These are phyloP conservation scores for Gadopsis marmoratus DNA, from an alignment of 2,797 vertebrate species.

Conservation along the genomic window DNA sequence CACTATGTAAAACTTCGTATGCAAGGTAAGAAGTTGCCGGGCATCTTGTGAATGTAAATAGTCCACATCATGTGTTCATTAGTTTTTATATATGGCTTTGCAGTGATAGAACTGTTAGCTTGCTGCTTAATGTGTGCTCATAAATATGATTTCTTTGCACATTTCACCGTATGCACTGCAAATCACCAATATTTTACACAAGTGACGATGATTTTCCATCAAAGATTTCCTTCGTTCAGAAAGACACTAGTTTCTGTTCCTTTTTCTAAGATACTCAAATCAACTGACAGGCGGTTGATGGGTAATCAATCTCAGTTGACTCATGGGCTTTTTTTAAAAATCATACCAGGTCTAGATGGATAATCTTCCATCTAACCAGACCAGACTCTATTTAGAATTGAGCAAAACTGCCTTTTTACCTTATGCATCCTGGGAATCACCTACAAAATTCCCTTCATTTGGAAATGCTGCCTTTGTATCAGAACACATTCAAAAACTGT, in stretches of 20 bases:
- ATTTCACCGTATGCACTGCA: not conserved
- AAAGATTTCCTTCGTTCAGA: not conserved
- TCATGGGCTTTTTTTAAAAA: not conserved
- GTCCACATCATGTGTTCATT: not conserved
- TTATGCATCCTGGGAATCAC: conserved; percentile 14
- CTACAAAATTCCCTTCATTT: conserved; percentile 14
- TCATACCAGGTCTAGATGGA: not conserved
- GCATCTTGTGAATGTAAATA: not conserved
- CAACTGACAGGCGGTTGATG: not conserved
- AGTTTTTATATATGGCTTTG: not conserved
- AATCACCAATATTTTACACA: not conserved
- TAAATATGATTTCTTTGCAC: not conserved
- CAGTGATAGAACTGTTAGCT: not conserved
- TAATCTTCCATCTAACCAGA: not conserved
- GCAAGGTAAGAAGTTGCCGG: not conserved
- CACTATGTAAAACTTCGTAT: not conserved
- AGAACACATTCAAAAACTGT: conserved; percentile 2
- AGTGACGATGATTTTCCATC: not conserved
- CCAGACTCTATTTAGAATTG: conserved; percentile 12
- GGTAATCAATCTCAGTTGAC: not conserved
- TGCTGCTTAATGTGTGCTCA: not conserved
- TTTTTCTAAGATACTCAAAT: not conserved
- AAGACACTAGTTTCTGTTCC: not conserved
- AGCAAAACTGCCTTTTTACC: conserved; percentile 6
- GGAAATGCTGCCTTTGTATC: conserved; percentile 14